Evolutionary conservation across 2,113 vertebrate genomes (phyloP).

Genomic region (Rhineura floridana): DNA sequence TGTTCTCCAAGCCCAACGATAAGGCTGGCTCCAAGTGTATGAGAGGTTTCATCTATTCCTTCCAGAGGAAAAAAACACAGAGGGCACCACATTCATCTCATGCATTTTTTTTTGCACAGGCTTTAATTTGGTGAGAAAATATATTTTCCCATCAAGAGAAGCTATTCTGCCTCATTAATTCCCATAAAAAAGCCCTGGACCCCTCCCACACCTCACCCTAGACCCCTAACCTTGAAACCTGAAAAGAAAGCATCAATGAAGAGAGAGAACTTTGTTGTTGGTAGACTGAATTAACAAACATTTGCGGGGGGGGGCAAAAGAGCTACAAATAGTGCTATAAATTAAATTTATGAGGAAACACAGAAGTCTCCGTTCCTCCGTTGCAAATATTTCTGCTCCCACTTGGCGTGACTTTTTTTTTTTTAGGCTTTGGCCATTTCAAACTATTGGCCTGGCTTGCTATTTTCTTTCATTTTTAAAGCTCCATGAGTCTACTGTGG

Average conservation of each 20-base stretch:
- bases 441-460: conserved; percentile 34
- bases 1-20: conserved; percentile 52
- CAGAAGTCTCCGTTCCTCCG: conserved; percentile 40
- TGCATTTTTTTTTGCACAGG: conserved; percentile 54
- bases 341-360: conserved; percentile 67
- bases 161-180: conserved; percentile 77
- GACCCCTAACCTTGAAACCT: conserved; percentile 53
- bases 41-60: conserved; percentile 57
- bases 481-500: conserved; percentile 39
- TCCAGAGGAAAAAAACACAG: background rate
- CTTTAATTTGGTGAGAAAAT: conserved; percentile 77
- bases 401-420: background rate
- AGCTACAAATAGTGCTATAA: conserved; percentile 61
- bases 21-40: conserved; percentile 51
- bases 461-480: conserved; percentile 14
- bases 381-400: conserved; percentile 20
- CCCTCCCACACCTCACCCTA: background rate
- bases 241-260: conserved; percentile 74
- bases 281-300: conserved; percentile 70
- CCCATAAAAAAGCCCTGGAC: conserved; percentile 54
- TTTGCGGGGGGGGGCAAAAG: conserved; percentile 30
- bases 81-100: conserved; percentile 61
- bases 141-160: conserved; percentile 66
- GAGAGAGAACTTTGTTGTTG: conserved; percentile 64
- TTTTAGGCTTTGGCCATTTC: background rate